Percentiles rank a stretch among this genome's conserved stretches.
phyloP scores from a whole-genome alignment of 2,113 vertebrate species.

The Melozone crissalis region DNA sequence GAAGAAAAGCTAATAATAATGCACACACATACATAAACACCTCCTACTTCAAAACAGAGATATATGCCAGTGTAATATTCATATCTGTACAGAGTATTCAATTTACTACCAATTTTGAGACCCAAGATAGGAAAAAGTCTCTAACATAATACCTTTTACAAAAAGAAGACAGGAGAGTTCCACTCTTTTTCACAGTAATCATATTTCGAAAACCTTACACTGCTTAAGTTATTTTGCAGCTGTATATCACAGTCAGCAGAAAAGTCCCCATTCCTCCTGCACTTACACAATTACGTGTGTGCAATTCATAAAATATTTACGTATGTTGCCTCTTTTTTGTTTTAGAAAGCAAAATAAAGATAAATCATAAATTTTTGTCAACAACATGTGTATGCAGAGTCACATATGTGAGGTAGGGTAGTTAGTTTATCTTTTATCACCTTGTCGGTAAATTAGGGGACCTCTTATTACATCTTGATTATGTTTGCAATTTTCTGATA shows the following conservation, averaged over 20 bases:
- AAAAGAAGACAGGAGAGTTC: background rate
- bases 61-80: background rate
- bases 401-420: background rate
- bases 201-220: background rate
- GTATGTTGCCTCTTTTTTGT: background rate
- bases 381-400: background rate
- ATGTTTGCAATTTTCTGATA: conserved; percentile 48
- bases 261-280: background rate
- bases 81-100: background rate
- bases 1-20: background rate
- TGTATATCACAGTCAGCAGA: background rate
- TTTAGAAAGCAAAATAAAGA: conserved; percentile 27
- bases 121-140: background rate
- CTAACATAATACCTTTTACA: background rate
- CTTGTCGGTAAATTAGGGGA: background rate
- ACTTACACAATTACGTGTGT: background rate
- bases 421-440: conserved; percentile 7
- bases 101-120: background rate
- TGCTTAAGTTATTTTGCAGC: conserved; percentile 11
- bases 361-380: background rate
- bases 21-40: background rate
- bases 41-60: background rate
- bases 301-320: conserved; percentile 18
- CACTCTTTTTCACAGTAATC: background rate
- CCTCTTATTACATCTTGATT: conserved; percentile 27